Base-by-base conservation (phyloP, 1,140 invertebrate species). In the Heliconius melpomene region DNA sequence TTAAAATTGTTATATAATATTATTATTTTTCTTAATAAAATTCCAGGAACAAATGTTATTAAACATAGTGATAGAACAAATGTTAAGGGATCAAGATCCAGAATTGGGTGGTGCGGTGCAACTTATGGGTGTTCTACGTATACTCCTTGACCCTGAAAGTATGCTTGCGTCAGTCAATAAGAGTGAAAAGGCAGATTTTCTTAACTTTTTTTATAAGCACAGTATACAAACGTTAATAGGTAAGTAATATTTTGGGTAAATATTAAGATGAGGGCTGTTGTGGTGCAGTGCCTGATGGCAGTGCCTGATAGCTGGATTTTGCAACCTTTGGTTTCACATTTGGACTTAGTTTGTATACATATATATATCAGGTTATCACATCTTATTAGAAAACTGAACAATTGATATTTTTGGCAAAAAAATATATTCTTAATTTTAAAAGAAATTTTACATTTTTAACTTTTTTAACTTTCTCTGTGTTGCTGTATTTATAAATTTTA, bases 141-240 rank as follows among this genome's bases (percentile, higher is more conserved):
- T 99, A 70, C 95, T 99, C 3, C 96, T 99, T 38, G 99, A 99
- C 95, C 99, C 99, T 26, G 99, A 99, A 92, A 99, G 99, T 93
- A 99, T 99, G 99, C 95, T 99, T 74, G 97, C 98, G 71, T 97
- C 97, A 75, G 96, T 97, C 74, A 99, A 98, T 94, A 99, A 99
- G 95, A 98, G 98, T 71, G 99, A 99, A 95, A 99, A 99, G 92
- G 97, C 98, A 40, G 99, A 99, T 93, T 99, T 99, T 94, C 96
- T 99, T 18, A 98, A 98, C 93, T 99, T 99, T 93, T 99, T 99
- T 94, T 99, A 99, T 95, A 99, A 99, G 92, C 98, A 99, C 94
- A 99, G 98, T 95, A 98, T 99, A 95, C 97, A 98, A 93, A 97
- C 98, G 72, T 95, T 99, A 79, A 98, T 98, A 94, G 97, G 97